Percentiles rank a stretch among this genome's conserved stretches.
Evolutionary conservation across 2,113 vertebrate genomes (phyloP).

Genomic region (Tychaedon coryphoeus): DNA sequence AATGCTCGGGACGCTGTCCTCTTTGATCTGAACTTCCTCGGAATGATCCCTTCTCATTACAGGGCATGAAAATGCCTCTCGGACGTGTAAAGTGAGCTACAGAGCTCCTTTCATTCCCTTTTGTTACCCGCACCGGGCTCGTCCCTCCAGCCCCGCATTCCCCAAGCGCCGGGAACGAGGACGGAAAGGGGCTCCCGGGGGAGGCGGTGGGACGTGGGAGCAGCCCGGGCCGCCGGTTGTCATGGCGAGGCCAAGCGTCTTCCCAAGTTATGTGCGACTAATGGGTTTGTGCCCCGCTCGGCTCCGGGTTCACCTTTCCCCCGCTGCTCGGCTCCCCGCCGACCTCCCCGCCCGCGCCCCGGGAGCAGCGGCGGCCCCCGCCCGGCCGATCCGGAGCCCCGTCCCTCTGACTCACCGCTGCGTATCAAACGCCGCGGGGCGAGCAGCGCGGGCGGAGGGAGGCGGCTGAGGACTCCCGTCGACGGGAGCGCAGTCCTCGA

Average conservation of each 20-base stretch:
- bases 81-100: constrained; percentile 8
- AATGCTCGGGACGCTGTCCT: neutral
- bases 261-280: constrained; percentile 37
- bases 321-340: neutral
- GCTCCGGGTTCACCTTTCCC: constrained; percentile 30
- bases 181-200: neutral
- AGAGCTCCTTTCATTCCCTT: constrained; percentile 27
- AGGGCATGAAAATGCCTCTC: constrained; percentile 32
- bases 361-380: neutral
- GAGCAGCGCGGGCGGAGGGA: neutral
- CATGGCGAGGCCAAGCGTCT: constrained; percentile 29
- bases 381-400: neutral
- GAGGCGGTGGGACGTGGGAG: constrained; percentile 14
- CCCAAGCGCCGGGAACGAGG: neutral
- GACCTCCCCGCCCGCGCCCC: neutral
- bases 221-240: constrained; percentile 30
- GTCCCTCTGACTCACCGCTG: neutral
- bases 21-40: constrained; percentile 54
- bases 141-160: neutral
- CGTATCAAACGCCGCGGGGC: neutral
- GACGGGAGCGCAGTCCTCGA: constrained; percentile 18
- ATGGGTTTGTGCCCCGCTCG: constrained; percentile 11
- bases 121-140: neutral
- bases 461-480: neutral
- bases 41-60: constrained; percentile 11